These are phyloP conservation scores for Drosophila athabasca DNA, from an alignment of 1,140 invertebrate genomes.

Conservation along the genomic window DNA sequence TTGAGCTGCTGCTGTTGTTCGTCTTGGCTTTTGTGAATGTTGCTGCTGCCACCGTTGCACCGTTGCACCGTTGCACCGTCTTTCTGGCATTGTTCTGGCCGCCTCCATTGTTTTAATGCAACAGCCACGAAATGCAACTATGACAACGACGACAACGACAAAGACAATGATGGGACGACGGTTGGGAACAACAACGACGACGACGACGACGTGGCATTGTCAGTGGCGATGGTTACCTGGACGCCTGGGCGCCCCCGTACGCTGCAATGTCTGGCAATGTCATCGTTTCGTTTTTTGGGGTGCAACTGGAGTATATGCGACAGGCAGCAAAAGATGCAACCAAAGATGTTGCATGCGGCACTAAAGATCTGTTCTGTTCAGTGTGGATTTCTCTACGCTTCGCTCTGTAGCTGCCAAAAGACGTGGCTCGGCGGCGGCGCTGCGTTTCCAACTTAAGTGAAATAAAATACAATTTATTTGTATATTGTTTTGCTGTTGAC, in stretches of 20 bases:
- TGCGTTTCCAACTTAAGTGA: conserved; percentile 63
- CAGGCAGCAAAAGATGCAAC: too few relatives aligned
- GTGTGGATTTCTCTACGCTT: neutral
- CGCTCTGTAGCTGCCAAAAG: conserved; percentile 47
- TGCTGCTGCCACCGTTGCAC: conserved; percentile 11
- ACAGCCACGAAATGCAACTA: conserved; percentile 64
- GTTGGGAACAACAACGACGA: conserved; percentile 12
- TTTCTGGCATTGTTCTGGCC: conserved; percentile 52
- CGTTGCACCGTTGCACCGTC: conserved; percentile 8
- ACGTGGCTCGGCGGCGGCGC: conserved; percentile 16
- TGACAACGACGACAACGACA: conserved; percentile 7
- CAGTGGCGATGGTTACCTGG: conserved; percentile 50
- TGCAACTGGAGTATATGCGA: neutral
- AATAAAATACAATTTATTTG: conserved; percentile 74
- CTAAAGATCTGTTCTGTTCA: too few relatives aligned
- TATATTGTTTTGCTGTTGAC: conserved; percentile 72
- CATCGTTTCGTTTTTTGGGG: conserved; percentile 24
- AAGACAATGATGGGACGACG: neutral
- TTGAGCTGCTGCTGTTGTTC: conserved; percentile 6
- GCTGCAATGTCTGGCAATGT: conserved; percentile 2
- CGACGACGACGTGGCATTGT: conserved; percentile 42
- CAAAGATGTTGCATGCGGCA: too few relatives aligned
- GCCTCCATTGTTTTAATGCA: conserved; percentile 52
- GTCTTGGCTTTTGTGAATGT: conserved; percentile 19
- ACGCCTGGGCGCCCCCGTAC: conserved; percentile 23